Base-by-base conservation (phyloP, 1,140 invertebrate genomes). In the Drosophila ercepeae region DNA sequence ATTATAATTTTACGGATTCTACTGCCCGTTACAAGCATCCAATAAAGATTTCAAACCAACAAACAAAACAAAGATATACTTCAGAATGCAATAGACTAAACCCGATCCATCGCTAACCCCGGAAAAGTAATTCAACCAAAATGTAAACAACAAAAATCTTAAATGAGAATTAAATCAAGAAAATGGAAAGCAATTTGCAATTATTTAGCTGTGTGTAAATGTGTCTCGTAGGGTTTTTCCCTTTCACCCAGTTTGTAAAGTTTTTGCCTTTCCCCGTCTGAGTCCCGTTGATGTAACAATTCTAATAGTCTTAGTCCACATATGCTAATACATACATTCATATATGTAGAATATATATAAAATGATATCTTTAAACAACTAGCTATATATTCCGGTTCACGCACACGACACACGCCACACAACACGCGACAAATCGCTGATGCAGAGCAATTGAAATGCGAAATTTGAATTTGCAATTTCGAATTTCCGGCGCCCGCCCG, bases 21-120 rank as follows among this genome's bases (percentile, higher is more conserved):
- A 90, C 89, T 90, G 89, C 89, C 89, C 89, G 89, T 90, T 90
- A 89, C 89, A 90, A 83, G 81, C 89, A 90, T 90, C 84, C 78
- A 90, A 90, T 90, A 90, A 90, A 90, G 89, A 90, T 89, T 90
- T 90, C 83, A 86, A 90, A 86, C 46, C 19, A 49, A 42, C 36
- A 53, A 27, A 50, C 39, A 19, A 21, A 55, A 23, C 18, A 32
- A 9, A 64, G 34, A 46, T 16, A 49, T 23, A 19, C 9, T 21
- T 51, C 32, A 27, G 21, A 48, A 67, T 27, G 18, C 45, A 45
- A 34, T 34, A 45, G 52, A 48, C 19, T 21, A 36, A 60, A 48
- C 57, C 32, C 36, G 27, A 49, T n/a, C 59, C 29, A 41, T 19
- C 46, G 2, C 9, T 32, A 44, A 25, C 1, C 44, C 44, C 51